Base-by-base conservation (phyloP, 2,888 invertebrate species). In the Seira sanloemensis region DNA sequence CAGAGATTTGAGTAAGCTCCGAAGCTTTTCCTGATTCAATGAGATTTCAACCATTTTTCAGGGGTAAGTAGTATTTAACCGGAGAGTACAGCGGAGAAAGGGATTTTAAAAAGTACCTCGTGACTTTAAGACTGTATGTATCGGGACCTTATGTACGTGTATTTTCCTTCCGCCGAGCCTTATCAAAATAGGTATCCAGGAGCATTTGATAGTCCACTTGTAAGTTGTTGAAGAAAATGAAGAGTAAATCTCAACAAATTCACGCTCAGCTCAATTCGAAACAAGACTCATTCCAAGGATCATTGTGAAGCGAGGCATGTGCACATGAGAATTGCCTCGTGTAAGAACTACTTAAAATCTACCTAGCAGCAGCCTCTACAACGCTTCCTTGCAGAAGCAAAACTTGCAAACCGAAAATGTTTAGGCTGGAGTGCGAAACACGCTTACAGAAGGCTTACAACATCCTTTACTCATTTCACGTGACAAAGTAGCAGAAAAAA, bases 401-500 rank as follows among this genome's bases (percentile, higher is more conserved):
- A 46, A 37, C 37, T n/a, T 37, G 37, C 12, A 37, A 37, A 37
- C 37, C 5, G 12, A 37, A 37, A 7, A 37, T 37, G 12, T 37
- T 37, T 37, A 7, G 37, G n/a, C n/a, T 37, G 12, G 37, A 37
- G 5, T 7, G 12, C 37, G 4, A 37, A 37, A 37, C 4, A n/a
- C n/a, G n/a, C n/a, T 12, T 37, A 37, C 37, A 37, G 12, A 37
- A 37, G 4, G 37, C 37, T 37, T 12, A 37, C 37, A 7, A 37
- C 12, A 12, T 37, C 54, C 54, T 50, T 37, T 37, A 37, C 37
- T 37, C 37, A 37, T 37, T 37, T 4, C 37, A 71, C 24, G 16
- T 54, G 50, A 74, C 62, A 74, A 74, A 74, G 21, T 74, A 65
- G 74, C 62, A 27, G 74, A 74, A 74, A 74, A 74, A n/a, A n/a